Percentiles rank a stretch among this genome's conserved stretches.
Evolutionary conservation across 1,140 invertebrate genomes (phyloP).

Genomic region (Drosophila santomea): DNA sequence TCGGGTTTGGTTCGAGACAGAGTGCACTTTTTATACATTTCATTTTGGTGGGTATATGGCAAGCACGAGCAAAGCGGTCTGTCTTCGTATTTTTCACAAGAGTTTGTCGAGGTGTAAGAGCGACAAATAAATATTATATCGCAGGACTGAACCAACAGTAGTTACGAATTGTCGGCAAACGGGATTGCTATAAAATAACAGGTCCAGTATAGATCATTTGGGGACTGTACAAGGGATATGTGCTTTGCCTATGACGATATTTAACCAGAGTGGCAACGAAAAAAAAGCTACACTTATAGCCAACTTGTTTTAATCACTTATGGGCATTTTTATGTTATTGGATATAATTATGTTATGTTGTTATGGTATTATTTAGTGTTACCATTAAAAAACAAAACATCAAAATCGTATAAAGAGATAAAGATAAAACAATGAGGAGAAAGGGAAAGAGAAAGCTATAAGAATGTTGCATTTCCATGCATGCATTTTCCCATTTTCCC

Average conservation of each 20-base stretch:
- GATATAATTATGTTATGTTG: too few species aligned
- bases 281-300: too few species aligned
- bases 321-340: too few species aligned
- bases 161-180: slow-evolving; percentile 57
- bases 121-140: not conserved
- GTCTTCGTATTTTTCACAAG: slow-evolving; percentile 7
- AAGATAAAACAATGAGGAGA: not conserved
- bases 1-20: slow-evolving; percentile 46
- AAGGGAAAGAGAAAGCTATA: not conserved
- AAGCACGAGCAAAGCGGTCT: slow-evolving; percentile 10
- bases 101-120: too few species aligned
- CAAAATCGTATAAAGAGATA: not conserved
- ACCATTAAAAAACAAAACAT: not conserved
- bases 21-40: slow-evolving; percentile 64
- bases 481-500: slow-evolving; percentile 1
- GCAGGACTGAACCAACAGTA: slow-evolving; percentile 36
- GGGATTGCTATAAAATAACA: slow-evolving; percentile 45
- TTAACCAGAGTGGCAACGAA: too few species aligned
- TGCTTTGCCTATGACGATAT: not conserved
- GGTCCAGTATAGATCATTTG: not conserved
- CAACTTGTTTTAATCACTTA: too few species aligned
- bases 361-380: too few species aligned
- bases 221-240: not conserved
- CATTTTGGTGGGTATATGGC: slow-evolving; percentile 3
- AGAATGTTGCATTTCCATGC: not conserved